A percentile compares a stretch with the other conserved stretches of the same genome.
Evolutionary conservation across 2,797 vertebrate genomes (phyloP).

Genomic region (Paratrypauchen microcephalus): DNA sequence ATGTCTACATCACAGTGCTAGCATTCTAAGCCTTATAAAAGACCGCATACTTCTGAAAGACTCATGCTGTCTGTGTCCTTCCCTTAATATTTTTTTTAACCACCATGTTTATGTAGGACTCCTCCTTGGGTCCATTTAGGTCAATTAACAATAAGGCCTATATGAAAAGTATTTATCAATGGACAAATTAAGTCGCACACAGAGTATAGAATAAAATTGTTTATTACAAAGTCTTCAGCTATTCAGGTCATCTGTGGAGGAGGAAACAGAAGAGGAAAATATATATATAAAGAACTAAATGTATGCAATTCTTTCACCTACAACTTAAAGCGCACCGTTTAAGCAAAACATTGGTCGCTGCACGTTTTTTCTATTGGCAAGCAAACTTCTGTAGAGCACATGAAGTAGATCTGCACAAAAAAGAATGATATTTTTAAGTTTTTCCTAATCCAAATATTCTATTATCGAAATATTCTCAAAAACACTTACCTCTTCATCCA

Average conservation of each 20-base stretch:
- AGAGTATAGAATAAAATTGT: neutral
- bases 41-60: too few relatives aligned
- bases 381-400: slow-evolving; percentile 78
- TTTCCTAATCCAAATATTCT: neutral
- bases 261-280: neutral
- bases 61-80: too few relatives aligned
- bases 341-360: slow-evolving; percentile 65
- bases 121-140: too few relatives aligned
- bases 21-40: too few relatives aligned
- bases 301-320: neutral
- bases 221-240: neutral
- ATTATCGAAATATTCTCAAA: neutral
- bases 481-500: slow-evolving; percentile 70
- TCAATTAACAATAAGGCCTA: too few relatives aligned
- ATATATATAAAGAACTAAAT: neutral
- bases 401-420: slow-evolving; percentile 74
- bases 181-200: neutral
- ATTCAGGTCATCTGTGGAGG: neutral
- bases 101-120: too few relatives aligned
- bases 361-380: slow-evolving; percentile 53
- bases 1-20: too few relatives aligned
- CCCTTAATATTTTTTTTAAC: too few relatives aligned
- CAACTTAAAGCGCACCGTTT: slow-evolving; percentile 31
- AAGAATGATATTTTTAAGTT: too few relatives aligned
- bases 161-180: too few relatives aligned